A percentile compares a stretch with the other conserved stretches of the same genome.
phyloP scores from a whole-genome alignment of 2,797 vertebrate genomes.

The Neopelma chrysocephalum region DNA sequence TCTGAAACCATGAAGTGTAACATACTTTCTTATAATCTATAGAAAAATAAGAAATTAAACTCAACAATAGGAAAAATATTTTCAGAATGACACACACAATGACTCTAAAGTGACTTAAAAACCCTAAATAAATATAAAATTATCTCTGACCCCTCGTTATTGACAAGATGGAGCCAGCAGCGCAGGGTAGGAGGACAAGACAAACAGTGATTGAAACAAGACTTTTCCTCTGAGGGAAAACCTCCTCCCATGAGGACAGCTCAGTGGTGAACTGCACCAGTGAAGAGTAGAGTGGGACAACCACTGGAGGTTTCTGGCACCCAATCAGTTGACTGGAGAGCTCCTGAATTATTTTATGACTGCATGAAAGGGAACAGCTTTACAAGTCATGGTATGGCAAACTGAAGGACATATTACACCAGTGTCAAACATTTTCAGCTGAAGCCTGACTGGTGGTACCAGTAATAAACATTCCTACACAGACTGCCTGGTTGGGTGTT shows the following conservation, averaged over 20 bases:
- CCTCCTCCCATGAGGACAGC: not conserved
- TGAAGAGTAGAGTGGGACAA: not conserved
- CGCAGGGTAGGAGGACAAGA: not conserved
- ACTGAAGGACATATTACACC: not conserved
- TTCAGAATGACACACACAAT: not conserved
- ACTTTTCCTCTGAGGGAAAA: not conserved
- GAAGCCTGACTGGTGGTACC: not conserved
- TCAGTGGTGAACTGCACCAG: not conserved
- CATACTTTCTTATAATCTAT: not conserved
- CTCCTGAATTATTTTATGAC: not conserved
- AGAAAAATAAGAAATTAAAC: not conserved
- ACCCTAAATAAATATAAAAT: not conserved
- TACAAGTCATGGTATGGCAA: not conserved
- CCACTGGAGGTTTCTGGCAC: not conserved
- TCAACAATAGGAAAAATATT: not conserved
- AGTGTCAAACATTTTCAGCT: not conserved
- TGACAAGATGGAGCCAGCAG: not conserved
- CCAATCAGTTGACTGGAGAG: not conserved
- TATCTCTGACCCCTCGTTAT: not conserved
- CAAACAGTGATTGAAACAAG: not conserved
- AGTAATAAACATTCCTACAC: not conserved
- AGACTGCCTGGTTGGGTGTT: not conserved
- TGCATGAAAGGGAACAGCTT: not conserved
- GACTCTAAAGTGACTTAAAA: not conserved
- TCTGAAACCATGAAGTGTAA: not conserved